Evolutionary conservation across 1,140 invertebrate species (phyloP), one percentile per base, ranked within the genome.

Genomic region (Linepithema humile): DNA sequence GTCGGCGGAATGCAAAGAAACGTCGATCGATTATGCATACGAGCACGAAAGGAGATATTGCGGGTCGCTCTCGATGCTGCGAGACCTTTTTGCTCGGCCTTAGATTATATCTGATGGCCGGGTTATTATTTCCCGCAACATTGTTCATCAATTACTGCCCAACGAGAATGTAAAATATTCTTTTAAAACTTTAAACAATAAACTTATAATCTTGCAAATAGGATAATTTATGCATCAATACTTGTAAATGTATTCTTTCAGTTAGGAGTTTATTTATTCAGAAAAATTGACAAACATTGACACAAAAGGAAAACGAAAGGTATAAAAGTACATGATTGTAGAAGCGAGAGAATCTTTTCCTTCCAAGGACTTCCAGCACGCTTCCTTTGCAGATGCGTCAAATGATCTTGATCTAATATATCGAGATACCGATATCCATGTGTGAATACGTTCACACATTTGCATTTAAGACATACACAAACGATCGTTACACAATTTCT

Each of bases 21-120:
- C 29, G 43, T 77, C 48, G 72, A 83, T 83, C 72, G 86, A 83
- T 87, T 83, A 86, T 83, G 84, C 84, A 75, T 86, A 70, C 78
- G 57, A 50, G 45, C 43, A 48, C 50, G 59, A 74, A 62, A 38
- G 57, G 23, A 59, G 86, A 86, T 86, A 87, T 86, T 57, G 48
- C 55, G 53, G 20, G 23, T 20, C 12, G n/a, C 10, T 38, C 26
- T 45, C 43, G 38, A n/a, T n/a, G n/a, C 10, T 15, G 40, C 23
- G 10, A 29, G n/a, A 38, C 32, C 10, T 82, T 65, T 55, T 82
- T 45, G 15, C 26, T 65, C 20, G 23, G 29, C 4, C 20, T 57
- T n/a, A 26, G 17, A 15, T 64, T 23, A 50, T n/a, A 65, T 9
- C 48, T 26, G 9, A 15, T 12, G 20, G 0, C 0, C 40, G 62